Percentiles rank a stretch among this genome's conserved stretches.
Conservation (phyloP, 2,888 invertebrate species). For the Orgyia antiqua region DNA sequence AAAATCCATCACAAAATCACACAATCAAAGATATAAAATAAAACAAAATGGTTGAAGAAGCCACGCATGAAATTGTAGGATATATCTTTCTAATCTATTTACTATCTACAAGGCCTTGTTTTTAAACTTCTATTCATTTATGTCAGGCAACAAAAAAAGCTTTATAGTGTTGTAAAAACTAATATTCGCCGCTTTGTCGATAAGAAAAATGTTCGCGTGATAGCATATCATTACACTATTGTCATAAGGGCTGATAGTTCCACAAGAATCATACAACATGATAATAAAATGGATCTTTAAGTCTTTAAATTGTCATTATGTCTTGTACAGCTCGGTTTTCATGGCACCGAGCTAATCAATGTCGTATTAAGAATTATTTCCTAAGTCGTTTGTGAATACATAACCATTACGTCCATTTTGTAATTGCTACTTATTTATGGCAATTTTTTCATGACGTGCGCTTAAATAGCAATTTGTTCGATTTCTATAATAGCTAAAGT, state of each 20-base stretch:
- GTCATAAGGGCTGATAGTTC: constrained; percentile 77
- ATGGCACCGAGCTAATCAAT: constrained; percentile 67
- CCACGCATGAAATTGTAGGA: no score
- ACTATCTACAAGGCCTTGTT: no score
- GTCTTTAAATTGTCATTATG: constrained; percentile 77
- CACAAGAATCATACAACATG: constrained; percentile 74
- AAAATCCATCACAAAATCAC: no score
- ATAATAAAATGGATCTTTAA: constrained; percentile 76
- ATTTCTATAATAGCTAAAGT: constrained; percentile 11
- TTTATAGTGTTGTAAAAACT: constrained; percentile 25
- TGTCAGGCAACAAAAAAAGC: no score
- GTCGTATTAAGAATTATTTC: constrained; percentile 73
- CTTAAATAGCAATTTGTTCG: constrained; percentile 34
- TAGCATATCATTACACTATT: constrained; percentile 62
- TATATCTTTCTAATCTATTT: no score
- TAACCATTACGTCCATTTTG: constrained; percentile 66
- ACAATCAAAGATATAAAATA: no score
- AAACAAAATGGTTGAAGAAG: no score
- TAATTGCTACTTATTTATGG: constrained; percentile 66
- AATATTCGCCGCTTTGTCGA: constrained; percentile 35
- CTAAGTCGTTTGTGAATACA: constrained; percentile 70
- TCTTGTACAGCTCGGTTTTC: constrained; percentile 45
- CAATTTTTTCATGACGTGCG: constrained; percentile 46
- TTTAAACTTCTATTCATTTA: no score
- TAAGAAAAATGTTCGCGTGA: constrained; percentile 70